These are phyloP conservation scores for Tipula helvola DNA, from an alignment of 2,888 invertebrate genomes.

Conservation along the genomic window DNA sequence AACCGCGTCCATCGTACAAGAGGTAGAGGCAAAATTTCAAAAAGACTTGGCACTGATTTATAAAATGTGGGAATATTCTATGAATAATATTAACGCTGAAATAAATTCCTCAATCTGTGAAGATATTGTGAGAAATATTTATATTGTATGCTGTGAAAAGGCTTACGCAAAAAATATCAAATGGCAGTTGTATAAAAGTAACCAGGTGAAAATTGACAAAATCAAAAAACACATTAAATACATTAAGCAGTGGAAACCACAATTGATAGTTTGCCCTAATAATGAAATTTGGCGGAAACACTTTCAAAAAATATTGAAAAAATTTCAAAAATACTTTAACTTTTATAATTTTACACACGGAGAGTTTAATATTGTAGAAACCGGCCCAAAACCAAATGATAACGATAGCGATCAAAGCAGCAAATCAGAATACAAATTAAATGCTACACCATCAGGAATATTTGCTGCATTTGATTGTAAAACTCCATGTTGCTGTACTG, in stretches of 20 bases:
- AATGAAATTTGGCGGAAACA: not conserved
- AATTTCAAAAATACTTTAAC: not conserved
- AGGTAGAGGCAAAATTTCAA: not conserved
- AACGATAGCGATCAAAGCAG: not conserved
- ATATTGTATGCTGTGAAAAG: not conserved
- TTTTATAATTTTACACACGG: not conserved
- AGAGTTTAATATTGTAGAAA: not conserved
- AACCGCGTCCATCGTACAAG: not conserved
- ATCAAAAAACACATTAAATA: not conserved
- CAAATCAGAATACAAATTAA: not conserved
- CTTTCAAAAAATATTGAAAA: not conserved
- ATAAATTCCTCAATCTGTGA: not conserved
- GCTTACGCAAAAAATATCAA: not conserved
- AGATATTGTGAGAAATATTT: not conserved
- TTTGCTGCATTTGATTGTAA: not conserved
- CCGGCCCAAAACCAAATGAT: not conserved
- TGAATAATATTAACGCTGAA: not conserved
- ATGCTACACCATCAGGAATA: not conserved
- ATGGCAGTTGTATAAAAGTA: not conserved
- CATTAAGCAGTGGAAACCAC: not conserved
- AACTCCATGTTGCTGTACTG: not conserved
- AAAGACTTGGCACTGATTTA: not conserved
- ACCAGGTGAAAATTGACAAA: not conserved
- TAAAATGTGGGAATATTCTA: not conserved
- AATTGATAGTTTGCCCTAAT: not conserved